Evolutionary conservation across 2,113 vertebrate genomes (phyloP).

Genomic region (Platycercus adscitus): DNA sequence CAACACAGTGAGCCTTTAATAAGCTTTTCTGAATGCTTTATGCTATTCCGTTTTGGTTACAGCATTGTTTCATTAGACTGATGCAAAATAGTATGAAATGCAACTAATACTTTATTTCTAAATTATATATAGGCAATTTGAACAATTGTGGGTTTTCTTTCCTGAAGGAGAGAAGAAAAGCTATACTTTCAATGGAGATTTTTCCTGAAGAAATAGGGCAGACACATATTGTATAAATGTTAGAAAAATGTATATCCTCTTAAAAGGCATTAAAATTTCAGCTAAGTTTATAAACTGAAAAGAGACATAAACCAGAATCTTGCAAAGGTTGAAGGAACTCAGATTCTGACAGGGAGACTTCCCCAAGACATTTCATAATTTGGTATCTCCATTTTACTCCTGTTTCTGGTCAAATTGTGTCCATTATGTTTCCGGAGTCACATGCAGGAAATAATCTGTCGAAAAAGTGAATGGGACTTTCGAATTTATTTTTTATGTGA

Average conservation of each 20-base stretch:
- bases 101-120: not conserved
- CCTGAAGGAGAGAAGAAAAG: not conserved
- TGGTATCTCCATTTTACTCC: not conserved
- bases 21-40: conserved; percentile 2
- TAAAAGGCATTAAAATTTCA: not conserved
- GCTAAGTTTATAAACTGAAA: not conserved
- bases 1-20: not conserved
- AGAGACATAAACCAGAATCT: not conserved
- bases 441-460: not conserved
- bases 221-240: not conserved
- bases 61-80: not conserved
- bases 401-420: not conserved
- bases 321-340: not conserved
- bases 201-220: not conserved
- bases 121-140: not conserved
- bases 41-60: not conserved
- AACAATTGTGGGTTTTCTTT: not conserved
- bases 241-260: not conserved
- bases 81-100: not conserved
- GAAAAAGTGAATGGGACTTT: not conserved
- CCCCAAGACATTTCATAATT: not conserved
- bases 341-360: not conserved
- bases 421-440: not conserved
- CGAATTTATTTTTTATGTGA: not conserved
- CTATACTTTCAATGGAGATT: not conserved